These are phyloP conservation scores for Ophthalmotilapia sp. DNA, from an alignment of 2,113 vertebrate genomes.

Conservation along the genomic window DNA sequence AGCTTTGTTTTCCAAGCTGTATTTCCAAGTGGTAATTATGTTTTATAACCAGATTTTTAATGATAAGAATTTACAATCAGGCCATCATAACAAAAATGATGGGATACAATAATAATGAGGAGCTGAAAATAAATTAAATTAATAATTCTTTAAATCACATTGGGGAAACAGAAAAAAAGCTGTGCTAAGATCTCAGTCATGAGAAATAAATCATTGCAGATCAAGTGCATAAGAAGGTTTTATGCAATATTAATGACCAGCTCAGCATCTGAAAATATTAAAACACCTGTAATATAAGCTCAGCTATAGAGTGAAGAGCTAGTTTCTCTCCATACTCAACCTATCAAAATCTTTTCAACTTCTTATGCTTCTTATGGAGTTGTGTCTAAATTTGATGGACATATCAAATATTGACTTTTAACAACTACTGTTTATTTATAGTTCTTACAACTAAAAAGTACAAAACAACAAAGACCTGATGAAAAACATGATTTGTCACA, in stretches of 20 bases:
- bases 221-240: background rate
- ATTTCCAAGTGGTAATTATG: background rate
- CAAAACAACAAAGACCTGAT: background rate
- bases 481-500: background rate
- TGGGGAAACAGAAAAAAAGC: accelerated
- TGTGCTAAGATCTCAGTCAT: background rate
- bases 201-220: background rate
- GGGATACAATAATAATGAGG: background rate
- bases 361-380: background rate
- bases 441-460: background rate
- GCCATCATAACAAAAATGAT: background rate
- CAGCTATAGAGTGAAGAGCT: background rate
- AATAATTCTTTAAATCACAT: background rate
- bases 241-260: background rate
- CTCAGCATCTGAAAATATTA: background rate
- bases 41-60: background rate
- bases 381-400: background rate
- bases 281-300: background rate
- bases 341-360: background rate
- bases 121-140: background rate
- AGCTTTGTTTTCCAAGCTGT: background rate
- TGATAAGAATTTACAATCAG: background rate
- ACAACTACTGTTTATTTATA: background rate
- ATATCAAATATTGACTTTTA: background rate
- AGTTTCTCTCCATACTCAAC: background rate